Evolutionary conservation across 2,113 vertebrate species (phyloP), one percentile per base, ranked within the genome.

Genomic region (Eleginops maclovinus): DNA sequence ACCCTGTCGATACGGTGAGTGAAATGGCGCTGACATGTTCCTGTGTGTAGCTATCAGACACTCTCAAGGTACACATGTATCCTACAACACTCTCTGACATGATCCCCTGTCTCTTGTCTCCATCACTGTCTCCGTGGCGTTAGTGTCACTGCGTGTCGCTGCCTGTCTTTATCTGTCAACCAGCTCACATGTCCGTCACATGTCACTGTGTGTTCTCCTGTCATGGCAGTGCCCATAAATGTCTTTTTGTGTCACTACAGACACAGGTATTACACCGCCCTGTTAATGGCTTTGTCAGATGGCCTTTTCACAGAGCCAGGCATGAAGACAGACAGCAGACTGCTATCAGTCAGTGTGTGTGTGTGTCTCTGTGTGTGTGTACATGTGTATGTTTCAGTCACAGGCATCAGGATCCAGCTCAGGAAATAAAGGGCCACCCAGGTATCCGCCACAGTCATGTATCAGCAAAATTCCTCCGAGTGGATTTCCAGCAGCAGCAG

Each of bases 281-380:
- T 78, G 87, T 91, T 93, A 93, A 93, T 93, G 88, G 92, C 91
- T 93, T 92, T 93, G 93, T 93, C 93, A 93, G 91, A 93, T 91
- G 90, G 89, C 90, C 88, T 89, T 87, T 92, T 92, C 88, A 90
- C 87, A 76, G 82, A 81, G 87, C 84, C 83, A 85, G 85, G 92
- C 91, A 89, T 36, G 51, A 84, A 88, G 89, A 92, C 87, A 69
- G 90, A 81, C 89, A 83, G 71, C 60, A 19, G 58, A 85, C 79
- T 79, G 84, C 84, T 84, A 87, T 90, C 89, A 69, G 80, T 85
- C 64, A 76, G 44, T 49, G 49, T 55, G 70, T 41, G 66, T 28
- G 44, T 46, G 44, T 77, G 55, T 72, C 47, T 69, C 22, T 62
- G 44, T 44, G 44, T 59, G 58, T 60, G 80, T 68, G 56, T 28